A percentile compares a stretch with the other conserved stretches of the same genome.
These are phyloP conservation scores for Cynopterus brachyotis DNA, from an alignment of 2,113 vertebrate genomes.

Conservation along the genomic window DNA sequence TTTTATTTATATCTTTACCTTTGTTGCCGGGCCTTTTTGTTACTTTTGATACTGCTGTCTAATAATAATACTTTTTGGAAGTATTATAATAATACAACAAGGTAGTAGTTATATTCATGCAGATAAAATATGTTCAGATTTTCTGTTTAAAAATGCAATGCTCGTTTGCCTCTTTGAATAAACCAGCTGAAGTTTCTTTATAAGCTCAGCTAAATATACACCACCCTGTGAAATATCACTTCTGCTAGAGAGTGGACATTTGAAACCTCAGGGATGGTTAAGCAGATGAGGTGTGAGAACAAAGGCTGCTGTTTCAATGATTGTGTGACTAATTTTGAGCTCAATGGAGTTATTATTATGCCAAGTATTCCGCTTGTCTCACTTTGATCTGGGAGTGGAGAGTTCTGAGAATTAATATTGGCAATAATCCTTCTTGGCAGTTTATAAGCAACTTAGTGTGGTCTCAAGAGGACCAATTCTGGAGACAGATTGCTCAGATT, in stretches of 20 bases:
- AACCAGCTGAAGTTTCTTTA: background rate
- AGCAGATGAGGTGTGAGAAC: background rate
- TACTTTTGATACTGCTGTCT: background rate
- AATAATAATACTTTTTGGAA: background rate
- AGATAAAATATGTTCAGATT: background rate
- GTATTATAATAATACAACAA: background rate
- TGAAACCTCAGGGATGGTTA: background rate
- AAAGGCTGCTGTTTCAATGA: background rate
- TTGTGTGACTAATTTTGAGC: background rate
- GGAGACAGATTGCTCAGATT: background rate
- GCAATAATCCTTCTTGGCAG: background rate
- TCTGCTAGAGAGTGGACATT: background rate
- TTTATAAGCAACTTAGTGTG: background rate
- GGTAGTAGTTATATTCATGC: background rate
- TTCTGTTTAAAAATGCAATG: background rate
- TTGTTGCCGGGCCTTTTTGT: background rate
- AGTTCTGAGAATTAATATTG: constrained; percentile 10
- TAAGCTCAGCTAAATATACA: background rate
- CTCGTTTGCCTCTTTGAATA: background rate
- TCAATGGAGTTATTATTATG: background rate
- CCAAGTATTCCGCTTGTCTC: background rate
- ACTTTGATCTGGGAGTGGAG: background rate
- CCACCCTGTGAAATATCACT: background rate
- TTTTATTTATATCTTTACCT: background rate
- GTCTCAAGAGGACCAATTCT: background rate